Evolutionary conservation across 2,113 vertebrate genomes (phyloP).

Genomic region (Psilopsiagon aurifrons): DNA sequence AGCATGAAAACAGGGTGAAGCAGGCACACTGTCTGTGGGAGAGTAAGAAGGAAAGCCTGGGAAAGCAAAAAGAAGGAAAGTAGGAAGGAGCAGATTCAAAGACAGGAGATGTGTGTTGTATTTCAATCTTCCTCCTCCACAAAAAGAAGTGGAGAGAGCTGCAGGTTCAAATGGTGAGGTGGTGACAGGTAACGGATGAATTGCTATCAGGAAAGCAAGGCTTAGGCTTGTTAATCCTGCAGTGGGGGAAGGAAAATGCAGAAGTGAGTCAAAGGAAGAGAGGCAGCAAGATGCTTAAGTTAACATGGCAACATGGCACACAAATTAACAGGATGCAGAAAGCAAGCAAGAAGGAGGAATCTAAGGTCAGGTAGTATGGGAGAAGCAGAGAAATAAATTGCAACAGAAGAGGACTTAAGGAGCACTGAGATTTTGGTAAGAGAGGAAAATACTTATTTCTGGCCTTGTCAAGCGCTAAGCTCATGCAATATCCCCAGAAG

Average conservation of each 20-base stretch:
- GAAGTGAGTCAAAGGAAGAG: neutral
- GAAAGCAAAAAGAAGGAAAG: neutral
- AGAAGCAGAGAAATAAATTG: neutral
- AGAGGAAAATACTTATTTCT: neutral
- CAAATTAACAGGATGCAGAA: neutral
- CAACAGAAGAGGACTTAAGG: neutral
- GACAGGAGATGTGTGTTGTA: fast-evolving
- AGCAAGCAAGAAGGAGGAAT: neutral
- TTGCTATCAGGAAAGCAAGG: neutral
- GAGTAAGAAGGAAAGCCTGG: neutral
- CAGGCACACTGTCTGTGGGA: neutral
- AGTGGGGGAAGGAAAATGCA: neutral
- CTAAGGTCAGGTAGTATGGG: neutral
- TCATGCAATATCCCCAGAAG: neutral
- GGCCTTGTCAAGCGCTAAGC: neutral
- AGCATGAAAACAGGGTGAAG: neutral
- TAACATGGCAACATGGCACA: neutral
- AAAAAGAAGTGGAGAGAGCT: neutral
- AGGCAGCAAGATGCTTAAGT: neutral
- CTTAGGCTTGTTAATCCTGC: neutral
- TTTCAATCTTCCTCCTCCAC: neutral
- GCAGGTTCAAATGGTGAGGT: neutral
- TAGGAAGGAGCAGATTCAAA: neutral
- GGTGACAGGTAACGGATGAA: neutral
- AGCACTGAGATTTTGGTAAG: neutral